phyloP scores from a whole-genome alignment of 2,888 invertebrate genomes.

The Phlogophora meticulosa region DNA sequence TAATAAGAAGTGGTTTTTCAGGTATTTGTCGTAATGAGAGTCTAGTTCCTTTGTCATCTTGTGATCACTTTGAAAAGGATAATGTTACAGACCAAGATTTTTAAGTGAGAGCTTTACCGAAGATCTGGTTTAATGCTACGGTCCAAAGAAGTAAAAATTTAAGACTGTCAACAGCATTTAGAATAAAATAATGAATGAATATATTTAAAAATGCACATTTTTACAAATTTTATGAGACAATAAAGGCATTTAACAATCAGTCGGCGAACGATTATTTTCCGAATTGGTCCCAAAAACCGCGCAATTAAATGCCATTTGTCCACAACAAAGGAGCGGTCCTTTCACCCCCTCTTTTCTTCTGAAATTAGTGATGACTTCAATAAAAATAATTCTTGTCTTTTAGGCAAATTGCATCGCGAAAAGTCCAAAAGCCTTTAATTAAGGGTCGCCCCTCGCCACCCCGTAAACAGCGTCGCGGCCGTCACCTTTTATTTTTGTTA shows the following conservation, averaged over 20 bases:
- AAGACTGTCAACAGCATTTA: no score
- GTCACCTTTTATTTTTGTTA: conserved; percentile 91
- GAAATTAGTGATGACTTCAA: conserved; percentile 91
- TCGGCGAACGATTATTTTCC: conserved; percentile 77
- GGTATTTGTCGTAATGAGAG: not conserved
- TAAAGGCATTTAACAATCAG: conserved; percentile 67
- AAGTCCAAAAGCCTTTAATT: conserved; percentile 91
- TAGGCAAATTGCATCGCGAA: conserved; percentile 91
- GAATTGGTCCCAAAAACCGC: conserved; percentile 82
- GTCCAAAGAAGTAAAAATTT: no score
- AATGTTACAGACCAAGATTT: no score
- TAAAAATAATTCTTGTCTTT: conserved; percentile 92
- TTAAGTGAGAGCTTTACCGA: no score
- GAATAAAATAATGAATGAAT: not conserved
- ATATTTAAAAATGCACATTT: conserved; percentile 21
- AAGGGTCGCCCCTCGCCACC: conserved; percentile 86
- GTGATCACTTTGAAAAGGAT: no score
- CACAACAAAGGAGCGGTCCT: conserved; percentile 85
- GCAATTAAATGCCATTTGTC: conserved; percentile 89
- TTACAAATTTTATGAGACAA: conserved; percentile 27
- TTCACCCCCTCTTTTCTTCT: conserved; percentile 78
- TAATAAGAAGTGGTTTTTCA: not conserved
- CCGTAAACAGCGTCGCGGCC: conserved; percentile 88
- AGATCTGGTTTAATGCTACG: no score
- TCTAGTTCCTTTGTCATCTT: no score